Base-by-base conservation (phyloP, 2,113 vertebrate genomes). In the Scopus umbretta region DNA sequence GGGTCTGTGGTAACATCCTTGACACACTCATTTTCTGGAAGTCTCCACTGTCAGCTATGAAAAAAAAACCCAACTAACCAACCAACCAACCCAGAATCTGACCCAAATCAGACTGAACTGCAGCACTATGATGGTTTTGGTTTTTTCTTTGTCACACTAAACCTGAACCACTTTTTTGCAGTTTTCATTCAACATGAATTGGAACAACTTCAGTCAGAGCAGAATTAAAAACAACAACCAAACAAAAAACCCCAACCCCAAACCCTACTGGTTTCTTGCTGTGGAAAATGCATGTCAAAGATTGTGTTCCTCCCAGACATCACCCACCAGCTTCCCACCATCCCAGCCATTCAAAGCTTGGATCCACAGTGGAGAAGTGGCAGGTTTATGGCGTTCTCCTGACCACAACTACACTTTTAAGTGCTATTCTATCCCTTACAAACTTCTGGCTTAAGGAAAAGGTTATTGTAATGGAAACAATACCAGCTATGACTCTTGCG, bases 401-500 rank as follows among this genome's bases (percentile, higher is more conserved):
- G 43, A 63, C 26, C 19, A 32, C 5, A 50, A 19, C 17, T 16
- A 18, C 1, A 67, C 8, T 7, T 75, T 83, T 45, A 53, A 59
- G 18, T 71, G 25, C 19, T 59, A 34, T 42, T 76, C 17, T 21
- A 34, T 22, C 42, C 62, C 59, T 75, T 45, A 34, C 29, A 67
- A 83, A 63, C 36, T 18, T 34, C 53, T 45, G 40, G 13, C 21
- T 68, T 79, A 38, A 72, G 29, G n/a, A 68, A 42, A 21, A 76
- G 40, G 5, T 79, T 43, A 14, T 3, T 34, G 14, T 14, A 38
- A 7, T 40, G 47, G 42, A 74, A 75, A 66, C 32, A 53, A 1
- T 4, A 62, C 16, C 75, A 62, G 36, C 32, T 10, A 4, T 0
- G 1, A 32, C 42, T 45, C n/a, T 9, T 19, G 32, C 4, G 34